Conservation (phyloP, 2,113 vertebrate genomes). For the Rhombomys opimus region DNA sequence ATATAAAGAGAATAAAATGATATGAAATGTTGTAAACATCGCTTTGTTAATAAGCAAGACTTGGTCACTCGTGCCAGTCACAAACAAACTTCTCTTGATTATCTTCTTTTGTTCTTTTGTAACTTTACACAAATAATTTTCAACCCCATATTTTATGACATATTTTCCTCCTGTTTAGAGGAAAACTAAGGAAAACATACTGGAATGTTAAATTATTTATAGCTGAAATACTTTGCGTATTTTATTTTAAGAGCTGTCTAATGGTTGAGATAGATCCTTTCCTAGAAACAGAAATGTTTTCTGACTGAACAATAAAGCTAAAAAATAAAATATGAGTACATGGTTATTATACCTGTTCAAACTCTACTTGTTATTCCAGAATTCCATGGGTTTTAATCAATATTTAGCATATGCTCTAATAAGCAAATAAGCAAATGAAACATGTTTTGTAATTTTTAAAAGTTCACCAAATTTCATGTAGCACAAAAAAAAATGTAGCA, state of each 20-base stretch:
- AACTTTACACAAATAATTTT: slow-evolving; percentile 14
- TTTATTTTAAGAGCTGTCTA: slow-evolving; percentile 37
- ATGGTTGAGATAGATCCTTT: slow-evolving; percentile 31
- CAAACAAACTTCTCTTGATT: background rate
- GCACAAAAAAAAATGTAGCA: background rate
- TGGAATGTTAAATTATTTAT: slow-evolving; percentile 18
- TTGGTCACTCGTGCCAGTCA: slow-evolving; percentile 1
- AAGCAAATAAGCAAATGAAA: slow-evolving; percentile 54
- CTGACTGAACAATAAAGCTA: slow-evolving; percentile 29
- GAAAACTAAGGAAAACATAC: slow-evolving; percentile 32
- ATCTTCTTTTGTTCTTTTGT: background rate
- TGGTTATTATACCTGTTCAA: slow-evolving; percentile 37
- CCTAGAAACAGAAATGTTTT: slow-evolving; percentile 44
- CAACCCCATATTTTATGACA: background rate
- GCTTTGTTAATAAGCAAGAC: background rate
- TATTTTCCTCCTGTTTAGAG: background rate
- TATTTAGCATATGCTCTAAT: slow-evolving; percentile 36
- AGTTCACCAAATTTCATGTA: slow-evolving; percentile 4
- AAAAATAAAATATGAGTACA: slow-evolving; percentile 57
- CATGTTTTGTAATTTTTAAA: background rate
- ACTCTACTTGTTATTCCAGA: slow-evolving; percentile 47
- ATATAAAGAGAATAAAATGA: slow-evolving; percentile 39
- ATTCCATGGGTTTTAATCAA: slow-evolving; percentile 12
- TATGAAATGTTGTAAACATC: slow-evolving; percentile 35
- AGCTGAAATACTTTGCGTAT: slow-evolving; percentile 5